phyloP scores from a whole-genome alignment of 2,113 vertebrate genomes.

The Parotia lawesii region DNA sequence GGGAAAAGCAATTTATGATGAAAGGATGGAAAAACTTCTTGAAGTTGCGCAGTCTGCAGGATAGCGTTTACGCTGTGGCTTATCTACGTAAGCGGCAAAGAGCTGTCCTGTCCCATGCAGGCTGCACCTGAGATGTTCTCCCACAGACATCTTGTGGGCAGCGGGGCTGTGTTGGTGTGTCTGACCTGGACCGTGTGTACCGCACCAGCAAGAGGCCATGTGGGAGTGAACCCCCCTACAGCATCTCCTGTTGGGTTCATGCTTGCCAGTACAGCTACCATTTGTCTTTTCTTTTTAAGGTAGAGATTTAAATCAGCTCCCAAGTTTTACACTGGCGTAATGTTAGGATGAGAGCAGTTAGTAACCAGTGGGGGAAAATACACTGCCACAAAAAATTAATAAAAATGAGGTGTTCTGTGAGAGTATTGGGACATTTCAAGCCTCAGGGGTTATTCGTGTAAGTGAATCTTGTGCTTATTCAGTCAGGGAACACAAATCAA shows the following conservation, averaged over 20 bases:
- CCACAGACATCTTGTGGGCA: neutral
- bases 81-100: neutral
- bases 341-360: neutral
- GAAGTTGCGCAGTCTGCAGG: neutral
- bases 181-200: neutral
- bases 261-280: neutral
- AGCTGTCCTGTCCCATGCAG: neutral
- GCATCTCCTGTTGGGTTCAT: neutral
- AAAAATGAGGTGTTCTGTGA: neutral
- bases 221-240: rapidly evolving
- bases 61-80: rapidly evolving
- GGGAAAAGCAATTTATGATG: neutral
- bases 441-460: neutral
- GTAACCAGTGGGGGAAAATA: neutral
- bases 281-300: neutral
- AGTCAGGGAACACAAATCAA: conserved; percentile 11
- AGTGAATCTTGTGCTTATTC: conserved; percentile 35
- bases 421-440: neutral
- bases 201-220: neutral
- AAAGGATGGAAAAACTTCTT: neutral
- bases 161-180: neutral
- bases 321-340: neutral
- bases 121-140: neutral
- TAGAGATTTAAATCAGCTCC: neutral
- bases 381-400: neutral